Evolutionary conservation across 2,888 invertebrate species (phyloP), one percentile per base, ranked within the genome.

Genomic region (Pandemis corylana): DNA sequence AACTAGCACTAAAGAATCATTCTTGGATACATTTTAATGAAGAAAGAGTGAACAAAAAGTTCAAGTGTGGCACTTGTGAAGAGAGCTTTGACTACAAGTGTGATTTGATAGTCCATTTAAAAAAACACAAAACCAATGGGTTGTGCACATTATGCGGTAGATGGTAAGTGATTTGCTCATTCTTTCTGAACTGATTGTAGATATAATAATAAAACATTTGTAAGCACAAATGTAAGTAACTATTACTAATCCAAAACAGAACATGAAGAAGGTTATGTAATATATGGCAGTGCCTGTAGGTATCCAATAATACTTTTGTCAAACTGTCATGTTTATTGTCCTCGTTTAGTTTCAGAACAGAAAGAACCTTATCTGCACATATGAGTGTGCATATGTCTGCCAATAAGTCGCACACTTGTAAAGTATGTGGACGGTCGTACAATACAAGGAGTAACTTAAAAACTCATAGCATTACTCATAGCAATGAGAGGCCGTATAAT

Each of bases 381-480:
- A 96, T 96, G 89, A 95, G 82, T 69, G 84, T 86, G 15, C 92
- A 92, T 78, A 80, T 80, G 68, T 78, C 86, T 28, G 66, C 84
- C 68, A 83, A 80, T 44, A 86, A 82, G 72, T 82, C 86, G 3
- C 88, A 79, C 75, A 87, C 86, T 28, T 97, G 97, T 83, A 95
- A 94, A 77, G 95, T 96, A n/a, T 97, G 97, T 87, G 96, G 96
- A 15, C 91, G 96, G 65, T 96, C 96, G 41, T 97, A 97, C 87
- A 96, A 96, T 62, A 96, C 96, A 28, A 95, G 95, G 83, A 96
- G 96, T 72, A 96, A 96, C 65, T 89, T 97, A 68, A 94, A 96
- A 78, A 96, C 96, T 13, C 97, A 97, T 87, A 96, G 96, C 81
- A 95, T 97, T 76, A 96, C 96, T 49, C 97, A 97, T 81, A 96